Percentiles rank a stretch among this genome's conserved stretches.
Conservation (phyloP, 2,888 invertebrate species). For the Doris montereyensis region DNA sequence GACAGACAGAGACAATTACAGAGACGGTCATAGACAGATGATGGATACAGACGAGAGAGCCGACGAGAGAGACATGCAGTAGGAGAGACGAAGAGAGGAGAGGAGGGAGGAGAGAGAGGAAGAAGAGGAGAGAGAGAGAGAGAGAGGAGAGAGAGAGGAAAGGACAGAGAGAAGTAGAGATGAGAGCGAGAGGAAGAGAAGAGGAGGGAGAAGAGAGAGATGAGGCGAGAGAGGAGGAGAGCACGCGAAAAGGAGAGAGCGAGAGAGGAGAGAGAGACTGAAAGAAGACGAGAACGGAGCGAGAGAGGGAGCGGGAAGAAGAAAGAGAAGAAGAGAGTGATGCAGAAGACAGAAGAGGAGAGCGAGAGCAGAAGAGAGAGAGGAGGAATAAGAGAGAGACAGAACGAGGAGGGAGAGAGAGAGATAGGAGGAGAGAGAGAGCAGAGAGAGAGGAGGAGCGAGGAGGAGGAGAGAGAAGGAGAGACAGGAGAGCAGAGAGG, state of each 20-base stretch:
- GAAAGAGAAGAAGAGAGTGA: neutral
- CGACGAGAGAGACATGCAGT: too few relatives aligned
- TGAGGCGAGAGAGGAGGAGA: neutral
- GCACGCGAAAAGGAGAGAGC: neutral
- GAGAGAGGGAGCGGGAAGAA: neutral
- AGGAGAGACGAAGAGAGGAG: neutral
- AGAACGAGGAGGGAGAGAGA: too few relatives aligned
- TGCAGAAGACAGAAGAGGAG: neutral
- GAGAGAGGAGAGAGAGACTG: neutral
- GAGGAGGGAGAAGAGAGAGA: neutral
- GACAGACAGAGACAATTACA: neutral
- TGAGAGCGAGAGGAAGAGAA: too few relatives aligned
- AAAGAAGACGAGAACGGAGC: neutral
- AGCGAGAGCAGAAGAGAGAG: neutral
- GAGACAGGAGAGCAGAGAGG: too few relatives aligned
- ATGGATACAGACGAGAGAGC: neutral
- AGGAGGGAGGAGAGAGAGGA: neutral
- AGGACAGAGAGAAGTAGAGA: constrained; percentile 1
- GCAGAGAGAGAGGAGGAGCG: too few relatives aligned
- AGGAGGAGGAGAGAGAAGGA: too few relatives aligned
- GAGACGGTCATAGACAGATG: too few relatives aligned
- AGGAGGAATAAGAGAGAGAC: too few relatives aligned
- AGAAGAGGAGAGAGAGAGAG: neutral
- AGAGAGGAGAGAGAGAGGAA: neutral
- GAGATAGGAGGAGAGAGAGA: too few relatives aligned